phyloP scores from a whole-genome alignment of 2,113 vertebrate species.

The Sorex fumeus region DNA sequence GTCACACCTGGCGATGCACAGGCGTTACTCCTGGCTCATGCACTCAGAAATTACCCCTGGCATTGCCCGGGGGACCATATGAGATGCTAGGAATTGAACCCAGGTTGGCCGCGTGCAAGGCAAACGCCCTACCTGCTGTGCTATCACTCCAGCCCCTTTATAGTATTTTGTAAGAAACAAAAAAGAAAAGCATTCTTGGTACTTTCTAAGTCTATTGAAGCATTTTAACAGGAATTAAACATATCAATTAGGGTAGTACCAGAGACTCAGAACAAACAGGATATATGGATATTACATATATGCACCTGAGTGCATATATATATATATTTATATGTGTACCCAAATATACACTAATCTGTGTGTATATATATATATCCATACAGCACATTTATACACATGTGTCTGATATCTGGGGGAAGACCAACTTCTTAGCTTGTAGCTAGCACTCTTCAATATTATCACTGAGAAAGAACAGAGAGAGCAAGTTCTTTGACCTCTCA shows the following conservation, averaged over 20 bases:
- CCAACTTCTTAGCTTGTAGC: neutral
- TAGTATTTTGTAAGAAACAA: slow-evolving; percentile 23
- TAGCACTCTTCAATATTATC: neutral
- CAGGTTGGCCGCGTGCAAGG: too few relatives aligned
- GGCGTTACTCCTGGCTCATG: too few relatives aligned
- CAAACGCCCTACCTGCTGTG: too few relatives aligned
- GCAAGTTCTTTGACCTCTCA: neutral
- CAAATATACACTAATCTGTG: neutral
- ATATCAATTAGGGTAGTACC: neutral
- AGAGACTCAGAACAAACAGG: neutral
- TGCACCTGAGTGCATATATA: neutral
- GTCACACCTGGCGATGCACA: too few relatives aligned
- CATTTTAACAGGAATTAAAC: neutral
- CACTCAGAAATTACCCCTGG: too few relatives aligned
- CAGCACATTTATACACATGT: too few relatives aligned
- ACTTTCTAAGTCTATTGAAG: slow-evolving; percentile 31
- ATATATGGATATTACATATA: neutral
- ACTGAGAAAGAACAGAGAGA: neutral
- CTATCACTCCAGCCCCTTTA: too few relatives aligned
- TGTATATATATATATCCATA: neutral
- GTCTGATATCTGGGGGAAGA: neutral
- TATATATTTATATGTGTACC: neutral
- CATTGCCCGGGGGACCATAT: too few relatives aligned
- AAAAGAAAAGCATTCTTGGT: neutral
- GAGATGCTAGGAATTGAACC: too few relatives aligned